A percentile compares a stretch with the other conserved stretches of the same genome.
Conservation (phyloP, 2,888 invertebrate species). For the Drosophila paranaensis region DNA sequence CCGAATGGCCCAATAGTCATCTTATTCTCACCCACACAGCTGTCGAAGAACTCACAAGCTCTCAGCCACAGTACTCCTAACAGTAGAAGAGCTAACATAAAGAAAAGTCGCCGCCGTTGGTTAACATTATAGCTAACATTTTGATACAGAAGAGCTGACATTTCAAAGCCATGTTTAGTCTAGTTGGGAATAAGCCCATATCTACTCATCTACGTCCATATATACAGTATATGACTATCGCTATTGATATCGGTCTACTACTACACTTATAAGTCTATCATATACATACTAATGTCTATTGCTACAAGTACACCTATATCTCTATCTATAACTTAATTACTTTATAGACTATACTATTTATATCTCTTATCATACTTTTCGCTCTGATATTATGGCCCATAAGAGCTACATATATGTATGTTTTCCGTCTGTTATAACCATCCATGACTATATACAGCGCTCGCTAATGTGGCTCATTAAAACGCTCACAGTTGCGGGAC, state of each 20-base stretch:
- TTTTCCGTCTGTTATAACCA: too few species aligned
- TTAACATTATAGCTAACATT: too few species aligned
- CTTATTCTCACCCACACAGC: too few species aligned
- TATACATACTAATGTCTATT: not conserved
- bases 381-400: not conserved
- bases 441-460: not conserved
- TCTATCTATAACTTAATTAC: not conserved
- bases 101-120: too few species aligned
- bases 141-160: too few species aligned
- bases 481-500: not conserved
- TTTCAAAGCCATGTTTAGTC: too few species aligned
- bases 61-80: too few species aligned
- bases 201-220: not conserved
- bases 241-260: not conserved
- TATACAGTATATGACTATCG: not conserved
- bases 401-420: too few species aligned
- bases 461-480: constrained; percentile 20
- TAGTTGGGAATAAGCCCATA: too few species aligned
- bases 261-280: not conserved
- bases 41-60: too few species aligned
- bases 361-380: not conserved
- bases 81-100: too few species aligned
- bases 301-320: not conserved
- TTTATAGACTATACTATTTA: not conserved
- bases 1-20: too few species aligned